phyloP scores from a whole-genome alignment of 1,140 invertebrate genomes.

The Globodera rostochiensis region DNA sequence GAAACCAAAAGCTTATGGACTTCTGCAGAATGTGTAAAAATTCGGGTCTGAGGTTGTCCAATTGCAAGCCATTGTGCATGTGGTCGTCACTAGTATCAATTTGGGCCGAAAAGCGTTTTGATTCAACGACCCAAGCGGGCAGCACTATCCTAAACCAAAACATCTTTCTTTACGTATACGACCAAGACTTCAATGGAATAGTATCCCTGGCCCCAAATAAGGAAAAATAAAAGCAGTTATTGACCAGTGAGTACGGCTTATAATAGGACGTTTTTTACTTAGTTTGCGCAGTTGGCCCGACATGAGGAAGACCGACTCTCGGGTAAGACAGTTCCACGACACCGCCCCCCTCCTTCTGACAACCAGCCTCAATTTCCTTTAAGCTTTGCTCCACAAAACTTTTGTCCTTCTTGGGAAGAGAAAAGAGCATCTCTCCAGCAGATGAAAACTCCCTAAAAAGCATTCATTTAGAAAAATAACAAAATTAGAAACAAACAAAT shows the following conservation, averaged over 20 bases:
- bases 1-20: conserved; percentile 43
- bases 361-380: background rate
- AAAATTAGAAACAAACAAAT: background rate
- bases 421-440: background rate
- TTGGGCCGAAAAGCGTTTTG: conserved; percentile 39
- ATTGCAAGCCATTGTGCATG: background rate
- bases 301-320: background rate
- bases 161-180: too few relatives aligned
- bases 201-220: too few relatives aligned
- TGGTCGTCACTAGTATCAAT: conserved; percentile 12
- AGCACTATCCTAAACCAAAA: conserved; percentile 37
- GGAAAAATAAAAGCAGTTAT: background rate
- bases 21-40: conserved; percentile 31
- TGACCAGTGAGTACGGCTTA: background rate
- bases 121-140: conserved; percentile 33
- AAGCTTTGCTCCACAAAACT: background rate
- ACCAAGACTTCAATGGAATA: too few relatives aligned
- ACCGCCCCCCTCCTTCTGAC: background rate
- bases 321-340: background rate
- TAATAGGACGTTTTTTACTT: background rate
- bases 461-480: background rate
- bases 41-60: conserved; percentile 25
- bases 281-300: conserved; percentile 3
- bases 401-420: background rate
- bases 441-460: conserved; percentile 9